Base-by-base conservation (phyloP, 2,888 invertebrate species). In the Drosophila neonasuta region DNA sequence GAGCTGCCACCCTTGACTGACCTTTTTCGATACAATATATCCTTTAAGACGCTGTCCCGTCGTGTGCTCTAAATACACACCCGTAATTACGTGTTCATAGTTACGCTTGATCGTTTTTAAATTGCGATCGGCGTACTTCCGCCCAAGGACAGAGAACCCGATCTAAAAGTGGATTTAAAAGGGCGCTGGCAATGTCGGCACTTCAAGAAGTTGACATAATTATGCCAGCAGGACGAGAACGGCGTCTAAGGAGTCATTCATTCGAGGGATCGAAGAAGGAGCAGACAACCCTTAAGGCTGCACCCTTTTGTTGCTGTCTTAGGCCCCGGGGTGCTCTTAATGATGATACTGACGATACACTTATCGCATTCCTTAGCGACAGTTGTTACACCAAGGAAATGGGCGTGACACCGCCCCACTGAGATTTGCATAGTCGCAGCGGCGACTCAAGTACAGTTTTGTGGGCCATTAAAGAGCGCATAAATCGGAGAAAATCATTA, bases 121-220 rank as follows among this genome's bases (percentile, higher is more conserved):
- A 82, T 82, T 82, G 82, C 85, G 71, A 69, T 61, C 76, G 68
- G 58, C 64, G 66, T 71, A 82, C 87, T 84, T 82, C 81, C 82
- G 86, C 68, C 82, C 20, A 46, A 44, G 45, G 34, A 56, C 24
- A 29, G 5, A 11, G 45, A 71, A 52, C 51, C 46, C 49, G 57
- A 58, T 58, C 59, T 7, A 30, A 57, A 66, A 62, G 57, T 64
- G 45, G 56, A 65, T 63, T 60, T 52, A 44, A 69, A 70, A 57
- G 67, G 66, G 75, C 55, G 51, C 45, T 36, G 52, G 63, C 44
- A 49, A 58, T 57, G 80, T 74, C 71, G 74, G 81, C 78, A 71
- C 80, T 79, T 86, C 79, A 86, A 82, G 87, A 68, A 84, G 82
- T 86, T 82, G 87, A 86, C 82, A 82, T 84, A 86, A 82, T 82